A percentile compares a stretch with the other conserved stretches of the same genome.
phyloP scores from a whole-genome alignment of 2,113 vertebrate genomes.

The Stegastes partitus region DNA sequence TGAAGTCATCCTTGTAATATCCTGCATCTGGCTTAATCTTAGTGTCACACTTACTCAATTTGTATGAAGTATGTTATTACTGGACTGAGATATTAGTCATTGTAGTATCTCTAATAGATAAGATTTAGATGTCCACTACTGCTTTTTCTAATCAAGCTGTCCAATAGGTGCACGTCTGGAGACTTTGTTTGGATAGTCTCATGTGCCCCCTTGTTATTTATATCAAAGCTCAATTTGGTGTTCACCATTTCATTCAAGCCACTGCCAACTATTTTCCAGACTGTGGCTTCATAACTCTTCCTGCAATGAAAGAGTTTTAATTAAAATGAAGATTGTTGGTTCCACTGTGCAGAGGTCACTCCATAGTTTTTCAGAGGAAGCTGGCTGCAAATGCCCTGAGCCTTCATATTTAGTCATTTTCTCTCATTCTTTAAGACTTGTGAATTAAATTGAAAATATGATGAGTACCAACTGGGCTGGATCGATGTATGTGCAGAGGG shows the following conservation, averaged over 20 bases:
- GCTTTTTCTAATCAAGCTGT: conserved; percentile 22
- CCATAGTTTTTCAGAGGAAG: conserved; percentile 67
- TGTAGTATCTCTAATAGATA: conserved; percentile 14
- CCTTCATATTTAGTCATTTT: conserved; percentile 72
- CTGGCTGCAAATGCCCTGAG: conserved; percentile 14
- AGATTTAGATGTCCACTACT: conserved; percentile 12
- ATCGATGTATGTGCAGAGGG: conserved; percentile 51
- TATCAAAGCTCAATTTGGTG: conserved; percentile 68
- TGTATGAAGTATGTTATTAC: background rate
- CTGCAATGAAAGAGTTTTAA: conserved; percentile 83
- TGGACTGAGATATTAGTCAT: background rate
- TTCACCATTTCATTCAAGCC: conserved; percentile 73
- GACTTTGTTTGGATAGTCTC: conserved; percentile 74
- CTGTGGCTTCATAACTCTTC: conserved; percentile 77
- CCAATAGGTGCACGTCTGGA: background rate
- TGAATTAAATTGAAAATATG: conserved; percentile 75
- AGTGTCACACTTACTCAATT: too few relatives aligned
- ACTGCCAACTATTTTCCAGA: conserved; percentile 75
- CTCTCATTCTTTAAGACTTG: conserved; percentile 64
- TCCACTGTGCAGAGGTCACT: conserved; percentile 73
- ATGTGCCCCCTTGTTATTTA: conserved; percentile 67
- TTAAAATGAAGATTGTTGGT: conserved; percentile 82
- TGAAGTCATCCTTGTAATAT: background rate
- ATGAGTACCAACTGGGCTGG: conserved; percentile 65
- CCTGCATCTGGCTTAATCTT: too few relatives aligned